Conservation (phyloP, 2,113 vertebrate species). For the Campylorhamphus procurvoides region DNA sequence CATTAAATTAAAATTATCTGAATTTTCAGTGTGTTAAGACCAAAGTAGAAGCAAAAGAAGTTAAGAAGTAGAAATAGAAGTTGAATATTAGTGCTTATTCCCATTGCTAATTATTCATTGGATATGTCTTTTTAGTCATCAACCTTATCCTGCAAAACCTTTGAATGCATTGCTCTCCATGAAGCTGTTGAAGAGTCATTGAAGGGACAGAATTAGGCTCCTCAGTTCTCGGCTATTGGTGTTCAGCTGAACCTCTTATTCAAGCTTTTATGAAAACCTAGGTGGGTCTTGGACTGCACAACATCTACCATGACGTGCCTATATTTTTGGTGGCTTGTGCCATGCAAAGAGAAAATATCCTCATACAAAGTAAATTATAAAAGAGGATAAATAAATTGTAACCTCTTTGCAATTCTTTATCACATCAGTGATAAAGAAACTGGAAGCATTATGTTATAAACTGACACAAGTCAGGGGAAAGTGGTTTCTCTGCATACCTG, state of each 20-base stretch:
- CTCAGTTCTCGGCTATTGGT: not conserved
- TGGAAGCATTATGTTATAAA: rapidly evolving
- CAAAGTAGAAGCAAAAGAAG: not conserved
- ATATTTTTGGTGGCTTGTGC: not conserved
- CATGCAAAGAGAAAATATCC: not conserved
- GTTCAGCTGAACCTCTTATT: not conserved
- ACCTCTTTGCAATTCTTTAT: not conserved
- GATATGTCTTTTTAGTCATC: not conserved
- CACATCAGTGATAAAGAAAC: not conserved
- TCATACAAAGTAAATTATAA: not conserved
- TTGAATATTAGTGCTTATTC: not conserved
- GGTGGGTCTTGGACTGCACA: not conserved
- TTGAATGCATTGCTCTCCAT: not conserved
- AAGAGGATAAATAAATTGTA: not conserved
- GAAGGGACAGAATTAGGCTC: not conserved
- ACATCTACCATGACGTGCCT: not conserved
- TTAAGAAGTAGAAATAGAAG: not conserved
- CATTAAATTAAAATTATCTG: not conserved
- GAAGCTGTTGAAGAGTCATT: not conserved
- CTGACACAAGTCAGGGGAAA: not conserved
- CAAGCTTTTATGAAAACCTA: not conserved
- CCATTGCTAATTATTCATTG: not conserved
- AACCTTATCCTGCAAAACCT: not conserved
- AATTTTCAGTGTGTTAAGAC: not conserved
- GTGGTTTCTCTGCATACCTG: not conserved